Base-by-base conservation (phyloP, 1,140 invertebrate genomes). In the Drosophila santomea region DNA sequence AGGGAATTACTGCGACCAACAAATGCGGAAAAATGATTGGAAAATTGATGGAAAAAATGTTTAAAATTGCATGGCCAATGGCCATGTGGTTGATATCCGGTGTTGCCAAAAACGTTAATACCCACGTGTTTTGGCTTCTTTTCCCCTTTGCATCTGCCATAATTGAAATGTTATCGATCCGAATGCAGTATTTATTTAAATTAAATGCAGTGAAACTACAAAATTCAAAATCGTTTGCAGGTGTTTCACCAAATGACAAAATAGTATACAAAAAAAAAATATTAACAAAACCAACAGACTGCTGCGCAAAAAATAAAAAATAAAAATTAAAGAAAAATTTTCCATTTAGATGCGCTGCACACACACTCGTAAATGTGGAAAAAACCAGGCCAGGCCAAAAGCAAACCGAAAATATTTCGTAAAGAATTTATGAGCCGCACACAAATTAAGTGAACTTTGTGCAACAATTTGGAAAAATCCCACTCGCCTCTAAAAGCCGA, bases 101-200 rank as follows among this genome's bases (percentile, higher is more conserved):
- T 74, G 32, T 63, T 52, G 60, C n/a, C 35, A 50, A 47, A 61
- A 74, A 62, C 50, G 43, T 17, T 47, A 61, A 61, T 62, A 20
- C 10, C 14, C 15, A 56, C 41, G 61, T 50, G 41, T n/a, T 38
- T 74, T 43, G 44, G 11, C 36, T 44, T 66, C 17, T 36, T 56
- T 66, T 45, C 8, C 14, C 17, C 28, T 39, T 66, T 23, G 23
- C 32, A 32, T 32, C 32, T 73, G 41, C 54, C 43, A 75, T 75
- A 75, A 67, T 75, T 75, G 52, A 75, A 75, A 66, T 39, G 48
- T 23, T 52, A 66, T 66, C 72, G 58, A 66, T 74, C 36, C 50
- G 32, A 12, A 15, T 44, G 10, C 28, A 39, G 6, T 76, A 75
- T 75, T 75, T 75, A 67, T 75, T 75, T 54, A 58, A 66, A 75